These are phyloP conservation scores for Masticophis lateralis DNA, from an alignment of 2,797 vertebrate species.

Conservation along the genomic window DNA sequence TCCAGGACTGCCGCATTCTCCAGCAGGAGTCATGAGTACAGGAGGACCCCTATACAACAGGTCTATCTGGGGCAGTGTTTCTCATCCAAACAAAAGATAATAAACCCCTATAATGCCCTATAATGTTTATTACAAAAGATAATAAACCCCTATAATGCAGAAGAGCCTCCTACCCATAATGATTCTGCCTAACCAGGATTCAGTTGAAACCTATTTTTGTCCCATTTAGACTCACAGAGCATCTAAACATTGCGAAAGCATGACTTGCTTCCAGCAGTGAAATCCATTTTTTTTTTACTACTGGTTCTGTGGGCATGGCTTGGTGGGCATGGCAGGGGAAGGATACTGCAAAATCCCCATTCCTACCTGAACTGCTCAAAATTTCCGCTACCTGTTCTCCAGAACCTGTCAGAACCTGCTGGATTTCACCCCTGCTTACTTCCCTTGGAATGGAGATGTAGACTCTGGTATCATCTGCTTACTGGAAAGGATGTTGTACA, in stretches of 20 bases:
- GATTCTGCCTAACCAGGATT: background rate
- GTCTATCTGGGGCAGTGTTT: background rate
- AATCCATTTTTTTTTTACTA: too few species aligned
- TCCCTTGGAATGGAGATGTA: background rate
- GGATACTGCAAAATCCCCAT: too few species aligned
- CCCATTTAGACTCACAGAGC: background rate
- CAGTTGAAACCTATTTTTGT: background rate
- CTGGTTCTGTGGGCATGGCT: too few species aligned
- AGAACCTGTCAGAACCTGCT: too few species aligned
- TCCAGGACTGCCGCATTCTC: background rate
- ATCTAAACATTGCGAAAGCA: background rate
- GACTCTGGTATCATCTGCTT: background rate
- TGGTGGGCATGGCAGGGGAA: too few species aligned
- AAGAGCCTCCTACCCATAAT: background rate
- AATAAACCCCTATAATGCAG: background rate
- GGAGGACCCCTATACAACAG: background rate
- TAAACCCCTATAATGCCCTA: background rate
- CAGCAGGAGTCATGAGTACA: background rate
- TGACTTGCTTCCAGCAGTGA: background rate
- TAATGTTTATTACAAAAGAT: background rate
- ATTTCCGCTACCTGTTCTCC: too few species aligned
- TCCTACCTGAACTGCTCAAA: too few species aligned
- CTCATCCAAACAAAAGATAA: background rate
- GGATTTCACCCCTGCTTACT: background rate
- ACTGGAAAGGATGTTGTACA: background rate